These are phyloP conservation scores for Eospalax fontanierii DNA, from an alignment of 2,797 vertebrate genomes.

Conservation along the genomic window DNA sequence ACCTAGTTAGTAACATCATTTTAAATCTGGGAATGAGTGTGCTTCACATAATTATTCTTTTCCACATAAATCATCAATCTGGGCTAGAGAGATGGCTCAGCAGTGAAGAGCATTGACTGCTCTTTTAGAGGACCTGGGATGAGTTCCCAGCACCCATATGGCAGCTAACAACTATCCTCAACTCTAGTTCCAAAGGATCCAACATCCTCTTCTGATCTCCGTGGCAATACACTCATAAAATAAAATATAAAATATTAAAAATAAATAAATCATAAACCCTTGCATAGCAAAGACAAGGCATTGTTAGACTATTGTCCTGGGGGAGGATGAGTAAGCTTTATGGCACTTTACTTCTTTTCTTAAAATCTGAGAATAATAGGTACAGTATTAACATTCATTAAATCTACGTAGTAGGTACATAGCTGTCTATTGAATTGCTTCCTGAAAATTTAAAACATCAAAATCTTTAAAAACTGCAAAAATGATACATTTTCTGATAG, in stretches of 20 bases:
- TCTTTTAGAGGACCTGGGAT: too few relatives aligned
- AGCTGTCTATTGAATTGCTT: conserved; percentile 33
- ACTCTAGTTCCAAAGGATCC: too few relatives aligned
- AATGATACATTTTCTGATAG: background rate
- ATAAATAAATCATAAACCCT: too few relatives aligned
- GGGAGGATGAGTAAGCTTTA: background rate
- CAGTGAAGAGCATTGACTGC: too few relatives aligned
- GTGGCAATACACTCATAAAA: too few relatives aligned
- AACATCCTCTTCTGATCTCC: too few relatives aligned
- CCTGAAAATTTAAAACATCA: background rate
- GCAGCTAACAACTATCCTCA: too few relatives aligned
- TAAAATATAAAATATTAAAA: too few relatives aligned
- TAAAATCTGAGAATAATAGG: conserved; percentile 14
- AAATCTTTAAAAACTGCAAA: background rate
- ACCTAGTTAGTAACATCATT: background rate
- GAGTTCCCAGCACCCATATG: too few relatives aligned
- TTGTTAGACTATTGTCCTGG: background rate
- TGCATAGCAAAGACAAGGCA: background rate
- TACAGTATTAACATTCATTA: background rate
- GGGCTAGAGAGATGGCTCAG: too few relatives aligned
- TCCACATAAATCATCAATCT: background rate
- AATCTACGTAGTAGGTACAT: background rate
- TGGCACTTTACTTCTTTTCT: background rate
- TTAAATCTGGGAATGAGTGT: background rate
- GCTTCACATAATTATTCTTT: background rate